Evolutionary conservation across 1,140 invertebrate genomes (phyloP), one percentile per base, ranked within the genome.

Genomic region (Neodiprion virginianus): DNA sequence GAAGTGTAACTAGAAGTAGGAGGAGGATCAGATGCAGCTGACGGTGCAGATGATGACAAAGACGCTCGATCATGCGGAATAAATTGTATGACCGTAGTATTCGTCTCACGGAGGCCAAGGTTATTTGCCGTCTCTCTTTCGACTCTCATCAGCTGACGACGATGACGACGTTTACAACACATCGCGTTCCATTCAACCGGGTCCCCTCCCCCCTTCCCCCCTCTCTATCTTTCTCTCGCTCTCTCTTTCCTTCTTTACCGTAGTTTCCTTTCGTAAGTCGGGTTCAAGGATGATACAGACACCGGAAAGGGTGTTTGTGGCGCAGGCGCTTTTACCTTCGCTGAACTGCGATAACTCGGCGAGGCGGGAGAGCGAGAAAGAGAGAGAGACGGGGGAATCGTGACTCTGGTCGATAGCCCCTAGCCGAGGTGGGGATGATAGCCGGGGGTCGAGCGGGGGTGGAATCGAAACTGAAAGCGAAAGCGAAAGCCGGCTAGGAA

Each of bases 401-500:
- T 76, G 73, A 72, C 50, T 47, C 69, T 73, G 69, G 72, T 76
- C 72, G 75, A 77, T 79, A 75, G 74, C 61, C 75, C 53, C 79
- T 74, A 14, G 21, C 21, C 61, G 14, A 21, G 21, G 61, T n/a
- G 61, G 61, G 61, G 61, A 21, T 66, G 61, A 69, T 40, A 47
- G 5, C 11, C 68, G 47, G 68, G 48, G 71, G 70, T 71, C 70
- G 71, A 50, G 48, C 53, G 76, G 74, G 67, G 49, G 50, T 23
- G 74, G 74, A 74, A 72, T 68, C 76, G 75, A 78, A 76, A 77
- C 70, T 75, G 77, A 75, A 75, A 79, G 67, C 74, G 79, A 82
- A 71, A 80, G 78, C 74, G 77, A 76, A 74, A 74, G 73, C 65
- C 67, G 9, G 68, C 21, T 40, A 66, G 49, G 76, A 81, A 78